A percentile compares a stretch with the other conserved stretches of the same genome.
phyloP scores from a whole-genome alignment of 2,888 invertebrate species.

The Andrena flavipes region DNA sequence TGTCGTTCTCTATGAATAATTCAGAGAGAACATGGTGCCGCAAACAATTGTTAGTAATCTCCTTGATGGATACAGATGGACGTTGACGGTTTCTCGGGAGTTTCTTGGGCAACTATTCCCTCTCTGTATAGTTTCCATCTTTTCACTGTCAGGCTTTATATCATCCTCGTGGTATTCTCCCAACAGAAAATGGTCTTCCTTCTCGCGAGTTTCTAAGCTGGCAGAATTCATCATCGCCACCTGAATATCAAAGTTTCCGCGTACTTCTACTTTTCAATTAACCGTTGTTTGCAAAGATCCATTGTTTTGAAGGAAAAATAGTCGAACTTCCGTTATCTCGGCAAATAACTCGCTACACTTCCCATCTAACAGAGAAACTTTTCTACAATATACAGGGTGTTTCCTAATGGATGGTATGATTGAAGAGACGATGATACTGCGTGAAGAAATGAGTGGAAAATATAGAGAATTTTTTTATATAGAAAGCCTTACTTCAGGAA shows the following conservation, averaged over 20 bases:
- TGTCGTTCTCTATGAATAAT: too few species aligned
- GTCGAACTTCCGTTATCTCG: background rate
- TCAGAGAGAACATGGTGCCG: too few species aligned
- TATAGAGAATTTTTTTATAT: too few species aligned
- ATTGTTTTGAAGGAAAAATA: background rate
- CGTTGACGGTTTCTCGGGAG: too few species aligned
- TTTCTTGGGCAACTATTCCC: too few species aligned
- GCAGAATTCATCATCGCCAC: slow-evolving; percentile 44
- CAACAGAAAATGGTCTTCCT: background rate
- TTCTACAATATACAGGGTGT: background rate
- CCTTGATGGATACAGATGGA: too few species aligned
- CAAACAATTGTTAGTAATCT: too few species aligned
- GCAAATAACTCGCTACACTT: background rate
- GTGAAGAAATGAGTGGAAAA: too few species aligned
- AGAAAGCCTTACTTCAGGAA: too few species aligned
- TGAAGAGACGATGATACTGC: too few species aligned
- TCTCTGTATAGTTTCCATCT: background rate
- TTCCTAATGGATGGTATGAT: background rate
- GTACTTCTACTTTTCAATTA: slow-evolving; percentile 3
- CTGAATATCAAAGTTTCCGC: background rate
- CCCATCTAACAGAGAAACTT: background rate
- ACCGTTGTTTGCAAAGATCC: background rate
- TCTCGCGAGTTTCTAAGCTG: slow-evolving; percentile 3
- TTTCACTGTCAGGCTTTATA: background rate
- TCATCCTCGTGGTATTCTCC: slow-evolving; percentile 2